Evolutionary conservation across 1,140 invertebrate genomes (phyloP), one percentile per base, ranked within the genome.

Genomic region (Drosophila dunni): DNA sequence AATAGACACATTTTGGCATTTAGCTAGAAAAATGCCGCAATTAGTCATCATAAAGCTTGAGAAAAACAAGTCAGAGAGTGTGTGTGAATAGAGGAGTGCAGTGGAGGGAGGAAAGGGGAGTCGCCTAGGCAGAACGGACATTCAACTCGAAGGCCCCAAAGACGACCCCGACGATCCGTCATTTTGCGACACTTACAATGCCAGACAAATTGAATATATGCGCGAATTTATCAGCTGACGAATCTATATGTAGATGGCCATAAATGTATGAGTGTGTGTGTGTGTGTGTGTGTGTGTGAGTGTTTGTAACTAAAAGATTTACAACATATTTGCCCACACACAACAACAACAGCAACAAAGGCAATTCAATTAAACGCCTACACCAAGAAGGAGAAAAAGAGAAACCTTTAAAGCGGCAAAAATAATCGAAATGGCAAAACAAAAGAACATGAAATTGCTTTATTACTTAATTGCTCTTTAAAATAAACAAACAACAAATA

Each of bases 401-500:
- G 34, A 78, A 86, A 76, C 67, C 79, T 86, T 81, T 84, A 76
- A 80, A 46, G 68, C 65, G 73, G 69, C 69, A 76, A 81, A 29
- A 83, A 84, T 89, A 83, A 83, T 83, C 84, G 83, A 82, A 29
- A 53, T 69, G 64, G 62, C 71, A 88, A 86, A 79, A 88, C 83
- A 88, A 88, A 88, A 81, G 79, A 88, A 88, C 83, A 88, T 82
- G 83, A 89, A 88, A 88, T 88, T 88, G 83, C 83, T 88, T 88
- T 88, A 88, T 89, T 88, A 88, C 83, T 88, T 88, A 88, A 88
- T 88, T 88, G 83, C 83, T 88, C 83, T 88, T 86, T 88, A 88
- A 82, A 70, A 76, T 78, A 85, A 86, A 86, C 62, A 79, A 64
- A 72, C 50, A 75, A 66, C 57, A 77, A 29, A 58, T 34, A 40